phyloP scores from a whole-genome alignment of 2,113 vertebrate genomes.

The Anoura caudifer region DNA sequence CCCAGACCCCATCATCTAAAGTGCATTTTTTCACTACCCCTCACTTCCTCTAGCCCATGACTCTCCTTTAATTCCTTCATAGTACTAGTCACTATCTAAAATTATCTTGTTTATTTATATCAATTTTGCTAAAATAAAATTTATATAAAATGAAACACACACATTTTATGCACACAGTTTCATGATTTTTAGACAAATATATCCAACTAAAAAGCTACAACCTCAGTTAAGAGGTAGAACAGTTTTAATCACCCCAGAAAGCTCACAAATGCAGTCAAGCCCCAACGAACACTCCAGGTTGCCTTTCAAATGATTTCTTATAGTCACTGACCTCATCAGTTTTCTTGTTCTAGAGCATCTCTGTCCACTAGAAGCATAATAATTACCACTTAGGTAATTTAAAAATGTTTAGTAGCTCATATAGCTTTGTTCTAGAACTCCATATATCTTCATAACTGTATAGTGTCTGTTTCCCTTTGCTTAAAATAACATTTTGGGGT shows the following conservation, averaged over 20 bases:
- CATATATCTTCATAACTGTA: not conserved
- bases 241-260: not conserved
- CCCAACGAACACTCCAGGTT: not conserved
- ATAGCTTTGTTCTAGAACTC: not conserved
- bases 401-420: not conserved
- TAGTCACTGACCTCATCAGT: not conserved
- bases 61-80: not conserved
- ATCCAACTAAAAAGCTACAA: not conserved
- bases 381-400: not conserved
- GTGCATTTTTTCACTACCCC: not conserved
- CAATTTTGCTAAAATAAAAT: not conserved
- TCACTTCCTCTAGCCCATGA: not conserved
- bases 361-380: not conserved
- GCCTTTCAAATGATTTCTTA: not conserved
- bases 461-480: not conserved
- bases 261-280: not conserved
- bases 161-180: not conserved
- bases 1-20: not conserved
- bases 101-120: not conserved
- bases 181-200: not conserved
- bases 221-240: not conserved
- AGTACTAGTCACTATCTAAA: not conserved
- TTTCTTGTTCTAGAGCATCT: not conserved
- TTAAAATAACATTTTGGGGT: not conserved
- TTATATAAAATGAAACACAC: not conserved